Conservation (phyloP, 1,140 invertebrate species). For the Heterodera schachtii region DNA sequence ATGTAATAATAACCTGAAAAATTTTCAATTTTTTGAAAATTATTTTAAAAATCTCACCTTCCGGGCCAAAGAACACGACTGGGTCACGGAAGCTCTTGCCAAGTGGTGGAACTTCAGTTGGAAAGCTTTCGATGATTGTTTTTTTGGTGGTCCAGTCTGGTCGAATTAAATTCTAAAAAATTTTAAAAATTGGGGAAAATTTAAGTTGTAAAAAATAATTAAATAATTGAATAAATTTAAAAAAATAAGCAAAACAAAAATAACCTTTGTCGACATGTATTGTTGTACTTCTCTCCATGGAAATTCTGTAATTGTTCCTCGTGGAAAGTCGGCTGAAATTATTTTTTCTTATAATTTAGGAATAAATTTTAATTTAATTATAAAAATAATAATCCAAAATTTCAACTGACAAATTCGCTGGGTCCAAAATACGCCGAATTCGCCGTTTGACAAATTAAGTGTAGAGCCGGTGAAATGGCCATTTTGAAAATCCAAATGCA, state of each 20-base stretch:
- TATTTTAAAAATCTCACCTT: not conserved
- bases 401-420: not conserved
- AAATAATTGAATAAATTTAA: not conserved
- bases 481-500: not conserved
- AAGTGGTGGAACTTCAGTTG: not conserved
- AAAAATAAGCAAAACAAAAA: not conserved
- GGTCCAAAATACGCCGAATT: conserved; percentile 10
- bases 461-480: conserved; percentile 7
- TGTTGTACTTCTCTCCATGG: not conserved
- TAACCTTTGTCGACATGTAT: not conserved
- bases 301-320: not conserved
- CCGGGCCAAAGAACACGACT: conserved; percentile 10
- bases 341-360: no score
- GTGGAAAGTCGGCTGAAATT: not conserved
- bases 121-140: not conserved
- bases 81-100: conserved; percentile 3
- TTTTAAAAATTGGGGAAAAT: not conserved
- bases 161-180: not conserved
- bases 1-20: conserved; percentile 10
- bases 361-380: no score
- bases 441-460: not conserved
- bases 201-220: no score
- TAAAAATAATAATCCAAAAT: no score
- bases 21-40: no score
- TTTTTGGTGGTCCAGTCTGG: not conserved